phyloP scores from a whole-genome alignment of 2,113 vertebrate genomes.

The Phaethornis superciliosus region DNA sequence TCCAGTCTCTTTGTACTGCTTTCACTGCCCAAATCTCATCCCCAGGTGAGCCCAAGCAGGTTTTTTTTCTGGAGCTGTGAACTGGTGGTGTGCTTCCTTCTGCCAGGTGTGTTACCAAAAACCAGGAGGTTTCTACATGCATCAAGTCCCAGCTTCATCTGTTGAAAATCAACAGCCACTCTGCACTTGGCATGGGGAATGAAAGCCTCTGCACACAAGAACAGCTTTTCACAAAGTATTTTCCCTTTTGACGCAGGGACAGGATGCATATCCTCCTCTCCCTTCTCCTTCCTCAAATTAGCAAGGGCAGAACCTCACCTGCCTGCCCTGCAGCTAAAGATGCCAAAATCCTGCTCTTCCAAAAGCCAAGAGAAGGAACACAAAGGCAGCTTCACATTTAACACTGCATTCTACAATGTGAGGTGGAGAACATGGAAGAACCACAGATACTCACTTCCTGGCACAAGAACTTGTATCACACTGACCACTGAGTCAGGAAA shows the following conservation, averaged over 20 bases:
- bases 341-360: background rate
- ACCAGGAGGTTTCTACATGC: background rate
- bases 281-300: background rate
- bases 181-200: background rate
- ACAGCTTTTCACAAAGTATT: background rate
- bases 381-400: background rate
- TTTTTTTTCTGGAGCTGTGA: background rate
- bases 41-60: background rate
- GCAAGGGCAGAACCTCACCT: background rate
- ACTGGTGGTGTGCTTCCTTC: background rate
- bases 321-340: background rate
- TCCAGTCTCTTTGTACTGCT: background rate
- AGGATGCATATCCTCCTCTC: background rate
- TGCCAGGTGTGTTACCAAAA: background rate
- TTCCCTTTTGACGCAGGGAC: background rate
- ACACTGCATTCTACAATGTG: rapidly evolving
- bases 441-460: background rate
- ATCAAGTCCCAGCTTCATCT: background rate
- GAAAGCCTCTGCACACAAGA: background rate
- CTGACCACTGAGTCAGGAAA: background rate
- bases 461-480: background rate
- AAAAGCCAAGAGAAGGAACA: background rate
- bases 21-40: background rate
- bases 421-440: background rate
- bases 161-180: background rate